phyloP scores from a whole-genome alignment of 2,888 invertebrate species.

The Branchipolynoe longqiensis region DNA sequence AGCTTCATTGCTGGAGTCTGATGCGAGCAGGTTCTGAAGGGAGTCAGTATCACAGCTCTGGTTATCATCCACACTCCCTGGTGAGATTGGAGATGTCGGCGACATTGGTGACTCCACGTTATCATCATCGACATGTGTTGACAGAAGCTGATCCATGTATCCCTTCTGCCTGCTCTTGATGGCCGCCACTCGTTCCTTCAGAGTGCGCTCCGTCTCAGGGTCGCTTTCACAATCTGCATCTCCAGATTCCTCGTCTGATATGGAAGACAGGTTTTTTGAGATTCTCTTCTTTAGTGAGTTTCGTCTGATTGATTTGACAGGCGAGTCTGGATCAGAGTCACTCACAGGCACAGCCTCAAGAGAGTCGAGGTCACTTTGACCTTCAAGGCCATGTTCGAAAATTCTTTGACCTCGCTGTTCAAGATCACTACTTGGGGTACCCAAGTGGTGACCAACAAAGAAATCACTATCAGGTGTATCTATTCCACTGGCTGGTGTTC shows the following conservation, averaged over 20 bases:
- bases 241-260: conserved; percentile 37
- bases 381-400: conserved; percentile 49
- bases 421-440: conserved; percentile 36
- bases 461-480: conserved; percentile 30
- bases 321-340: conserved; percentile 31
- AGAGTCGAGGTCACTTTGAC: conserved; percentile 48
- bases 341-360: conserved; percentile 50
- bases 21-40: conserved; percentile 31
- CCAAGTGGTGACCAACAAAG: background rate
- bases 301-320: conserved; percentile 6
- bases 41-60: conserved; percentile 44
- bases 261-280: background rate
- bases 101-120: conserved; percentile 50
- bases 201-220: conserved; percentile 37
- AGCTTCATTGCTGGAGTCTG: conserved; percentile 33
- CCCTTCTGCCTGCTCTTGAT: conserved; percentile 26
- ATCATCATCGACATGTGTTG: conserved; percentile 8
- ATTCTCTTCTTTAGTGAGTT: conserved; percentile 40
- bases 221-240: conserved; percentile 52
- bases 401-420: conserved; percentile 18
- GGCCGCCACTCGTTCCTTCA: conserved; percentile 24
- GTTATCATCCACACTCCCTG: conserved; percentile 29
- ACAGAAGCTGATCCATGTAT: conserved; percentile 27
- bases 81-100: conserved; percentile 15
- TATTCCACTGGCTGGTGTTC: conserved; percentile 2